Base-by-base conservation (phyloP, 2,797 vertebrate species). In the Geotrypetes seraphini region DNA sequence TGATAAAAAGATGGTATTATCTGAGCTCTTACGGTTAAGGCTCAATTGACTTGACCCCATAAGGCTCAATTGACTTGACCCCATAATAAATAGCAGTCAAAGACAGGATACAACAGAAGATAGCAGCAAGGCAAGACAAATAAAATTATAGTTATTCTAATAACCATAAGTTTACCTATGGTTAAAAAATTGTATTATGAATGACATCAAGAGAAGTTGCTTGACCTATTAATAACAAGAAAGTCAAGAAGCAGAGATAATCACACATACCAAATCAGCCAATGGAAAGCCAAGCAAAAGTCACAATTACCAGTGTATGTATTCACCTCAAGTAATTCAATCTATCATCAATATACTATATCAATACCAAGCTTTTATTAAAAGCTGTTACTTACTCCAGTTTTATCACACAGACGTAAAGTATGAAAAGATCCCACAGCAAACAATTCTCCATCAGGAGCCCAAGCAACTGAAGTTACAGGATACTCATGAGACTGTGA, bases 361-460 rank as follows among this genome's bases (percentile, higher is more conserved):
- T 19, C 12, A 12, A 33, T 9, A 50, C 4, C 8, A 35, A 25
- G 19, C 21, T 2, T 5, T 22, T n/a, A 6, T n/a, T 57, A 22
- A 25, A 19, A 24, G 16, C 50, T 22, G 8, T 51, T 57, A 81
- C 94, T 89, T 82, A 99, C 95, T 76, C 95, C 94, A 3, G 88
- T 95, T 80, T 90, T 97, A 74, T 99, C 94, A 30, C 95, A 99
- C 7, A 98, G 85, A 3, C 87, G 79, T 38, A 97, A 69, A 7
- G 90, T 96, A 67, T 95, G 87, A 63, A 96, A 99, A 13, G 95
- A 93, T 16, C 94, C 94, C 69, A 93, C 64, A 2, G 93, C 87
- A 60, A 99, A 98, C 22, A 94, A 52, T 36, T 96, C 88, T 16
- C 95, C 95, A 47, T 94, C 88, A 30, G 80, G 81, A 36, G 91